These are phyloP conservation scores for Palloptera scutellata DNA, from an alignment of 2,888 invertebrate species.

Conservation along the genomic window DNA sequence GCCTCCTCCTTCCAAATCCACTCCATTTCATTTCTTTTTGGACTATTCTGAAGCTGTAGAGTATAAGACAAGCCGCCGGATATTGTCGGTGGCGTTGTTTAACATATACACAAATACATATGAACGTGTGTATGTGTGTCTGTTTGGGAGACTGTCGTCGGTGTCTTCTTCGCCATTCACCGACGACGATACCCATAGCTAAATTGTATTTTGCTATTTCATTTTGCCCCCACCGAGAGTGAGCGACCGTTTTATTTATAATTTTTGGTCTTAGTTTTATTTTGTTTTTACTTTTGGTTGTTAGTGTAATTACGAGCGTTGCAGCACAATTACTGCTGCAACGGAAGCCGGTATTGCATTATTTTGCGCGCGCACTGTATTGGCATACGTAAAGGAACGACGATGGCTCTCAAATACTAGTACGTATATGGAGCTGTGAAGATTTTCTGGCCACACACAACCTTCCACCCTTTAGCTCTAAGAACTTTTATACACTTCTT, in stretches of 20 bases:
- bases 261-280: slow-evolving; percentile 11
- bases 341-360: slow-evolving; percentile 31
- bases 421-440: too few relatives aligned
- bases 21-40: neutral
- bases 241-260: slow-evolving; percentile 1
- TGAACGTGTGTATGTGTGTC: neutral
- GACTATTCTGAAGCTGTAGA: slow-evolving; percentile 3
- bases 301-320: neutral
- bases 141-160: neutral
- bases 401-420: too few relatives aligned
- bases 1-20: neutral
- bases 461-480: too few relatives aligned
- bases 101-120: neutral
- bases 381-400: too few relatives aligned
- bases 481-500: too few relatives aligned
- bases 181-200: slow-evolving; percentile 5
- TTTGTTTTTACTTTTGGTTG: slow-evolving; percentile 20
- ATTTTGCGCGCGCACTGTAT: too few relatives aligned
- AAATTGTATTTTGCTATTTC: slow-evolving; percentile 19
- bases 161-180: neutral
- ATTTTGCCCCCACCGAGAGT: slow-evolving; percentile 23
- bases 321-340: slow-evolving; percentile 14
- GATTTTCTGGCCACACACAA: too few relatives aligned
- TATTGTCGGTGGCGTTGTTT: slow-evolving; percentile 7
- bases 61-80: slow-evolving; percentile 27